phyloP scores from a whole-genome alignment of 2,797 vertebrate genomes.

The Neostethus bicornis region DNA sequence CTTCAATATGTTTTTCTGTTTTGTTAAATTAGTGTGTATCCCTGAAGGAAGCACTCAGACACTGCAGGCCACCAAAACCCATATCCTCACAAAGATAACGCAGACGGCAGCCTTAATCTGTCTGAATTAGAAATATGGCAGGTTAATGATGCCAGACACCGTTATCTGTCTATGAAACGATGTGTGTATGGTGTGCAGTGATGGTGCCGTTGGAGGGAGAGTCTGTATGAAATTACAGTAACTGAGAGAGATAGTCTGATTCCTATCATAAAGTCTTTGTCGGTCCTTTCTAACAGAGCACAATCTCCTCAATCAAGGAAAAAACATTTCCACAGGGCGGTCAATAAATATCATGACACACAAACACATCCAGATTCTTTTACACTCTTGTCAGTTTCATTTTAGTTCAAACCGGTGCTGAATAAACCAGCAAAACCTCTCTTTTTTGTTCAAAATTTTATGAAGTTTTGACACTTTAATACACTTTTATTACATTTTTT shows the following conservation, averaged over 20 bases:
- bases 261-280: slow-evolving; percentile 50
- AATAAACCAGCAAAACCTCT: slow-evolving; percentile 25
- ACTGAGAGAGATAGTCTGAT: slow-evolving; percentile 55
- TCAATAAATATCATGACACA: slow-evolving; percentile 55
- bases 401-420: slow-evolving; percentile 23
- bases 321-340: slow-evolving; percentile 56
- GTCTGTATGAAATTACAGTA: slow-evolving; percentile 68
- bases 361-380: slow-evolving; percentile 28
- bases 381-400: slow-evolving; percentile 52
- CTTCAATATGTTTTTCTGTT: neutral
- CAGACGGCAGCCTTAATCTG: slow-evolving; percentile 40
- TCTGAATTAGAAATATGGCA: slow-evolving; percentile 64
- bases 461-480: slow-evolving; percentile 19
- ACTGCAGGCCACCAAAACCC: slow-evolving; percentile 23
- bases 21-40: neutral
- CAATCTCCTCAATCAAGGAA: slow-evolving; percentile 56
- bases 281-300: slow-evolving; percentile 26
- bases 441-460: slow-evolving; percentile 23
- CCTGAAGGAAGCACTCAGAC: slow-evolving; percentile 22
- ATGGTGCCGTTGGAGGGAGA: neutral
- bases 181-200: slow-evolving; percentile 30
- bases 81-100: slow-evolving; percentile 21
- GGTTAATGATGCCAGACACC: slow-evolving; percentile 72
- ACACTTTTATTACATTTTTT: slow-evolving; percentile 2
- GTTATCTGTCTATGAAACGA: slow-evolving; percentile 65